Base-by-base conservation (phyloP, 2,888 invertebrate genomes). In the Rhabditoides inermis region DNA sequence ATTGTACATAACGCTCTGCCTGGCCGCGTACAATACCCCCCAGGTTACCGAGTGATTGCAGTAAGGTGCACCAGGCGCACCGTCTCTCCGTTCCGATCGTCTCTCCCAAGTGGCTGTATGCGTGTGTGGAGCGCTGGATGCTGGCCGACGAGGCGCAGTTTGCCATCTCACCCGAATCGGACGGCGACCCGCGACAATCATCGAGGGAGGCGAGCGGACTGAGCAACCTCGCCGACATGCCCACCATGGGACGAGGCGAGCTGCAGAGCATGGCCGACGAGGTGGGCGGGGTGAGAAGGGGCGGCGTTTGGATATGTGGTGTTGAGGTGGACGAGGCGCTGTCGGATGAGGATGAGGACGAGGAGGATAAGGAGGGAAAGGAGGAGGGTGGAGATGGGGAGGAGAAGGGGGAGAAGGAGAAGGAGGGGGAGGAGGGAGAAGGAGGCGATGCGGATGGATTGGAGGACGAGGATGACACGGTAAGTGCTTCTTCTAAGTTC, bases 81-180 rank as follows among this genome's bases (percentile, higher is more conserved):
- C 55, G 56, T 26, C 51, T 44, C 18, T 52, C 54, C 6, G 68
- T 71, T 23, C 63, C 65, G 35, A 60, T 72, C 10, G 72, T 74
- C 20, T 63, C 60, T 18, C 58, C 59, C 0, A 55, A 55, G 18
- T 73, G 73, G 73, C 55, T 74, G 12, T 62, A 63, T 32, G 61
- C 64, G 0, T 72, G 70, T 42, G 56, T 65, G 20, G 69, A 68
- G 28, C 58, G 59, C 12, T 73, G 72, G 72, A 49, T 56, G 39
- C 25, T 49, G 53, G 60, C 56, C 5, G 62, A 65, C 28, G 65
- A 62, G 30, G 59, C 56, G 15, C 37, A 50, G n/a, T 58, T 53
- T 46, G 60, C 40, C 15, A 65, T 40, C 28, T 65, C 44, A 62
- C 62, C 0, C 53, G 56, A 47, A 57, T 62, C 20, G 45, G 49